Evolutionary conservation across 2,888 invertebrate species (phyloP).

Genomic region (Parochlus steinenii): DNA sequence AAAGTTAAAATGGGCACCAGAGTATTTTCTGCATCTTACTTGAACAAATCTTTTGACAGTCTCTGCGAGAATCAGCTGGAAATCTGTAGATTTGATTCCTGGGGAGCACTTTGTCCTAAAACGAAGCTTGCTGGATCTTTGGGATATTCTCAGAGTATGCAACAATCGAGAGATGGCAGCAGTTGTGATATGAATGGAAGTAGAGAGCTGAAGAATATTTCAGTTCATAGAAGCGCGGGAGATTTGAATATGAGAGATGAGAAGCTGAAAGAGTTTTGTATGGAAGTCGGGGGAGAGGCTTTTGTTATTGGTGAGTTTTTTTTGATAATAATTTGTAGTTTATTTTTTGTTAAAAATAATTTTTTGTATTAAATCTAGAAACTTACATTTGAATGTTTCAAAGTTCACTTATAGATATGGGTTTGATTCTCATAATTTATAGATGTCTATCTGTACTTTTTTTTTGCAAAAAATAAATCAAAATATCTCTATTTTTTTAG

Average conservation of each 20-base stretch:
- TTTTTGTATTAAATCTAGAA: too few species aligned
- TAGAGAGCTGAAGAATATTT: too few species aligned
- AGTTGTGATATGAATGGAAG: too few species aligned
- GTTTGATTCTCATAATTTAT: too few species aligned
- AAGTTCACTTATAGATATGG: too few species aligned
- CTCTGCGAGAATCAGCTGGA: constrained; percentile 15
- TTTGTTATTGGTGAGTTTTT: constrained; percentile 28
- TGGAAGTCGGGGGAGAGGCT: constrained; percentile 19
- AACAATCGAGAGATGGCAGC: too few species aligned
- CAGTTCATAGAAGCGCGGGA: too few species aligned
- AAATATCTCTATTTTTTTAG: constrained; percentile 13
- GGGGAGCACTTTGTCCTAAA: constrained; percentile 6
- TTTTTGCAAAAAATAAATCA: neutral
- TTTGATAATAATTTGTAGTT: constrained; percentile 1
- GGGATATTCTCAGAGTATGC: too few species aligned
- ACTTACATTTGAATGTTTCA: too few species aligned
- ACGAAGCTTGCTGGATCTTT: neutral
- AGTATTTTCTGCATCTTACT: constrained; percentile 32
- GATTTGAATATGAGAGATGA: neutral
- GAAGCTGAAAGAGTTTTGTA: neutral
- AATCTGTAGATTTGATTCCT: constrained; percentile 13
- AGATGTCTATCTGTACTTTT: too few species aligned
- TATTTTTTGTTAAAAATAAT: neutral
- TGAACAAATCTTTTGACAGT: constrained; percentile 18
- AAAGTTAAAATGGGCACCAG: constrained; percentile 62